phyloP scores from a whole-genome alignment of 2,113 vertebrate genomes.

The Rhodinocichla rosea region DNA sequence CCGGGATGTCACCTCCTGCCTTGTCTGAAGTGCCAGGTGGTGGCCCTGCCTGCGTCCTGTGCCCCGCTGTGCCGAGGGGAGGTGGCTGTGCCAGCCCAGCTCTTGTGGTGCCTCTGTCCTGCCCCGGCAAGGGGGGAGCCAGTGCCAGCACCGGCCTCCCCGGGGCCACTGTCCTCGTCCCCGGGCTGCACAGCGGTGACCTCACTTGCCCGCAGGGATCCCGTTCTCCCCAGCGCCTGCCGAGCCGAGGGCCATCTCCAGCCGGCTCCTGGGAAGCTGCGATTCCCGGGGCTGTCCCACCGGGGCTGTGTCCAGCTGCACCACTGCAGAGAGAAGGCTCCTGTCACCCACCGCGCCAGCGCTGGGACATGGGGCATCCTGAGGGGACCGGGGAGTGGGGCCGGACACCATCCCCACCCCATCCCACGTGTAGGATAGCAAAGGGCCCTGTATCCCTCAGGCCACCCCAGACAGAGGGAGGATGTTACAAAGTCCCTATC shows the following conservation, averaged over 20 bases:
- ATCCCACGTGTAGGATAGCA: not conserved
- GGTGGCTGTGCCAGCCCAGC: not conserved
- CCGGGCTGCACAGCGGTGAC: fast-evolving
- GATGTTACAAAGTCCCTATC: not conserved
- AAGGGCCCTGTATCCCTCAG: not conserved
- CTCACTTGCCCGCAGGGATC: slow-evolving; percentile 17
- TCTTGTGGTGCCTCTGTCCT: not conserved
- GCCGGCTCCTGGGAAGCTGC: not conserved
- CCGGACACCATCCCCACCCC: not conserved
- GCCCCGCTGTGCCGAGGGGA: fast-evolving
- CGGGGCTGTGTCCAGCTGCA: not conserved
- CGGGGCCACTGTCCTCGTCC: fast-evolving
- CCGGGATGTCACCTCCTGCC: not conserved
- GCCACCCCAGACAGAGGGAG: not conserved
- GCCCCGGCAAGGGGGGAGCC: fast-evolving
- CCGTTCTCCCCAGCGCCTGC: not conserved
- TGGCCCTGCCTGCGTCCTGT: not conserved
- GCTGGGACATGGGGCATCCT: fast-evolving
- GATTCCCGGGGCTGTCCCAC: not conserved
- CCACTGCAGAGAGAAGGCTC: not conserved
- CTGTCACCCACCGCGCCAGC: fast-evolving
- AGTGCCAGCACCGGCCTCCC: not conserved
- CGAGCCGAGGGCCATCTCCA: not conserved
- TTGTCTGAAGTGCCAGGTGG: not conserved
- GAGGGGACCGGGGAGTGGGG: not conserved